A percentile compares a stretch with the other conserved stretches of the same genome.
Conservation (phyloP, 2,888 invertebrate species). For the Itoplectis maculator region DNA sequence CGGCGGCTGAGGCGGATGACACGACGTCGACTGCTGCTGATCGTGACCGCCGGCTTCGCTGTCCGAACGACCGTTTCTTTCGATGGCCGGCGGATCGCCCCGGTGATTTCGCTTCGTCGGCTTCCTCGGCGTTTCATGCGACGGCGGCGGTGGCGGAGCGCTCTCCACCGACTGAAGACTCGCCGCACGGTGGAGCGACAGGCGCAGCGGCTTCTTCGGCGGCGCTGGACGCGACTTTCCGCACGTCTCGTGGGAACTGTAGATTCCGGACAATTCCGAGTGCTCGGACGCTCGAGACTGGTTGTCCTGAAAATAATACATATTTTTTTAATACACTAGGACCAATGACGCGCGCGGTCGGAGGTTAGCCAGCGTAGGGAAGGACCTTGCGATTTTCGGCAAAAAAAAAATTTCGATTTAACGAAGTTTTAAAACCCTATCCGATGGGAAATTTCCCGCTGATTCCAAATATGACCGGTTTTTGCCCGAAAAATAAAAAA, state of each 20-base stretch:
- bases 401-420: no score
- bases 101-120: slow-evolving; percentile 88
- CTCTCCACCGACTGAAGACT: slow-evolving; percentile 91
- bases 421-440: no score
- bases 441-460: no score
- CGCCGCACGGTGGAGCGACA: slow-evolving; percentile 93
- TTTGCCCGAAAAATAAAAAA: no score
- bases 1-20: slow-evolving; percentile 77
- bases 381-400: no score
- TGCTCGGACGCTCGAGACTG: slow-evolving; percentile 78
- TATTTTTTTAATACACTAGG: no score
- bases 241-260: slow-evolving; percentile 81
- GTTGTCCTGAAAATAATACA: slow-evolving; percentile 74
- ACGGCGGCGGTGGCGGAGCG: slow-evolving; percentile 79
- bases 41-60: slow-evolving; percentile 50
- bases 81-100: slow-evolving; percentile 83
- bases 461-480: no score
- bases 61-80: slow-evolving; percentile 73
- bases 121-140: slow-evolving; percentile 82
- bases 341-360: no score
- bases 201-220: slow-evolving; percentile 93
- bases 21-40: slow-evolving; percentile 62
- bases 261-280: slow-evolving; percentile 74
- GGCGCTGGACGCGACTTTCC: slow-evolving; percentile 90
- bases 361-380: no score